phyloP scores from a whole-genome alignment of 2,888 invertebrate species.

The Lycaena phlaeas region DNA sequence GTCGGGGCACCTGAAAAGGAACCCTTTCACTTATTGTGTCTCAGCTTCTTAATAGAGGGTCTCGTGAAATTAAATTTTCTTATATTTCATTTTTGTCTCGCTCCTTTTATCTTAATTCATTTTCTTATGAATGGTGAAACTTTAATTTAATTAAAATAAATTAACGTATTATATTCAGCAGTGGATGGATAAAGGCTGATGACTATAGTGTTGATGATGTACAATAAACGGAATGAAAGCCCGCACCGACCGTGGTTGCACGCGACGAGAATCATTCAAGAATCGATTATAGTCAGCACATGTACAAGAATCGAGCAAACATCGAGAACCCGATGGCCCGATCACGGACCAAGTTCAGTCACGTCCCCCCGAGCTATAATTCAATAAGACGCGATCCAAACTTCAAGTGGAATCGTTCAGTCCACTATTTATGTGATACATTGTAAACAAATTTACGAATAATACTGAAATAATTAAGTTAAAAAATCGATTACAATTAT shows the following conservation, averaged over 20 bases:
- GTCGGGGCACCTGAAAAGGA: constrained; percentile 59
- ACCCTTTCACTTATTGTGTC: constrained; percentile 68
- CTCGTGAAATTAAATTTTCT: constrained; percentile 56
- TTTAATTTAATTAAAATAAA: not conserved
- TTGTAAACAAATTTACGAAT: constrained; percentile 21
- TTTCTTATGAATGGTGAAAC: too few species aligned
- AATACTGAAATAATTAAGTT: constrained; percentile 8
- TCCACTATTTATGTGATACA: constrained; percentile 29
- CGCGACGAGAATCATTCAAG: constrained; percentile 44
- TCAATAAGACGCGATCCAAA: constrained; percentile 55
- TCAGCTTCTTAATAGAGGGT: constrained; percentile 52
- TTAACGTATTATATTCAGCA: not conserved
- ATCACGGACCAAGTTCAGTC: constrained; percentile 36
- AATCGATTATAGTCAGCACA: constrained; percentile 57
- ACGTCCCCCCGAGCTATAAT: constrained; percentile 51
- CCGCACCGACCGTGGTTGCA: constrained; percentile 27
- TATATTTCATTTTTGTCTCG: constrained; percentile 28
- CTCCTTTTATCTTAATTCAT: constrained; percentile 10
- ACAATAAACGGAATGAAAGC: constrained; percentile 18
- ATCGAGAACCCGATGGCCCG: constrained; percentile 43
- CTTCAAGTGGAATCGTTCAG: constrained; percentile 39
- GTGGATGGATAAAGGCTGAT: not conserved
- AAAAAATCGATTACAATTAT: too few species aligned
- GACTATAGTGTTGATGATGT: constrained; percentile 8
- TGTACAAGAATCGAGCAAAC: constrained; percentile 52